phyloP scores from a whole-genome alignment of 1,140 invertebrate genomes.

The Papilio machaon region DNA sequence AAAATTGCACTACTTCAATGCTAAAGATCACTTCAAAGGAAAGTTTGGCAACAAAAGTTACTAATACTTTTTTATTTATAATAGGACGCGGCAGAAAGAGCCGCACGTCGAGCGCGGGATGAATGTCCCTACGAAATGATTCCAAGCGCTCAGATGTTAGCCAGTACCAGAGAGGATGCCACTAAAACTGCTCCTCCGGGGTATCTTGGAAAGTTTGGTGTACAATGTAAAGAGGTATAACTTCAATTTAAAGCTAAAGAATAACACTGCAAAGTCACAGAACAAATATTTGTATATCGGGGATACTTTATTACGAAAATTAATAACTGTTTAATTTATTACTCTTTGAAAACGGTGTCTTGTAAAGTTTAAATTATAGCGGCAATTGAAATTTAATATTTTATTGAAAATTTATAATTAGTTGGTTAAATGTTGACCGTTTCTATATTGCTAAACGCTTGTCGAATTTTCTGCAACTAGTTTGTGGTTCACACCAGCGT shows the following conservation, averaged over 20 bases:
- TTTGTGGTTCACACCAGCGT: background rate
- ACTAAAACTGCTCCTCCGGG: conserved; percentile 57
- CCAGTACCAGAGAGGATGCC: conserved; percentile 41
- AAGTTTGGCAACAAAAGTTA: background rate
- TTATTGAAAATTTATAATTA: background rate
- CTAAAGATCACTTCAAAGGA: background rate
- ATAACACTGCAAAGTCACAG: background rate
- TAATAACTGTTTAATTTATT: too few species aligned
- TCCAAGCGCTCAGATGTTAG: conserved; percentile 51
- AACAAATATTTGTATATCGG: background rate
- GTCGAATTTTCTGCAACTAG: background rate
- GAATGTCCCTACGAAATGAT: conserved; percentile 66
- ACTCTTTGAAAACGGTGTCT: background rate
- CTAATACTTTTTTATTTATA: conserved; percentile 13
- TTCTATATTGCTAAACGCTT: background rate
- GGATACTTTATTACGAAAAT: too few species aligned
- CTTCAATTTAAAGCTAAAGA: background rate
- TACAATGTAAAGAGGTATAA: conserved; percentile 71
- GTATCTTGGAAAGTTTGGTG: conserved; percentile 66
- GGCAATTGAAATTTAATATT: background rate
- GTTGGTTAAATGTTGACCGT: background rate
- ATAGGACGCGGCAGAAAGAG: conserved; percentile 60
- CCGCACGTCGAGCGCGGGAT: conserved; percentile 58
- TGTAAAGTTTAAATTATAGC: background rate
- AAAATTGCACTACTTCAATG: background rate